phyloP scores from a whole-genome alignment of 2,113 vertebrate species.

The Turnix velox region DNA sequence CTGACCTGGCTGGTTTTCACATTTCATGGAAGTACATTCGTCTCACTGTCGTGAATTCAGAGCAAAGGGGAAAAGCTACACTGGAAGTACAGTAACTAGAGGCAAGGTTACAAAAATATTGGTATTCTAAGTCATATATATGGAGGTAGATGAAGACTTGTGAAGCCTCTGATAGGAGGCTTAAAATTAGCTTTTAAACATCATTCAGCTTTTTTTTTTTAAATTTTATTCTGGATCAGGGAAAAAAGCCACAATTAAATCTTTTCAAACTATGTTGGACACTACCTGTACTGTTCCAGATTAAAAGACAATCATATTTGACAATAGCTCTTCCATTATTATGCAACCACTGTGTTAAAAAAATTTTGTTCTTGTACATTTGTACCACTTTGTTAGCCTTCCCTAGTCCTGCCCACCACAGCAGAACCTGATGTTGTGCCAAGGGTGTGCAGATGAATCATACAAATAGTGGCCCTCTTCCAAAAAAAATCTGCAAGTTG shows the following conservation, averaged over 20 bases:
- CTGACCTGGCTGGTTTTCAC: neutral
- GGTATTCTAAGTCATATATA: neutral
- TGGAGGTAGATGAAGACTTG: neutral
- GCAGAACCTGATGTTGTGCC: neutral
- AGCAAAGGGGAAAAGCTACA: neutral
- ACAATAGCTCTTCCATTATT: neutral
- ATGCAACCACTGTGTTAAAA: neutral
- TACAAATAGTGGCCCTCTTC: neutral
- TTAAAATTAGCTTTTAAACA: neutral
- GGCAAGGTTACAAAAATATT: neutral
- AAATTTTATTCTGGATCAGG: neutral
- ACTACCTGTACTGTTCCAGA: accelerated
- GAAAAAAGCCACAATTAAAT: neutral
- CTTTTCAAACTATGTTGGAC: neutral
- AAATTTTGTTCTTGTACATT: neutral
- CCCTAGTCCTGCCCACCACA: neutral
- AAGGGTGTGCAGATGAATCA: neutral
- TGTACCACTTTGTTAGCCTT: neutral
- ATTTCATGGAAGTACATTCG: neutral
- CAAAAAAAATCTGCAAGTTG: neutral
- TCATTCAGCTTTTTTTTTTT: neutral
- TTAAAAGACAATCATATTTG: neutral
- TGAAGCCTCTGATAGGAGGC: neutral
- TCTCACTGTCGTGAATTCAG: neutral
- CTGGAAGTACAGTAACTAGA: neutral